These are phyloP conservation scores for Enteromius treurensis DNA, from an alignment of 2,797 vertebrate genomes.

Conservation along the genomic window DNA sequence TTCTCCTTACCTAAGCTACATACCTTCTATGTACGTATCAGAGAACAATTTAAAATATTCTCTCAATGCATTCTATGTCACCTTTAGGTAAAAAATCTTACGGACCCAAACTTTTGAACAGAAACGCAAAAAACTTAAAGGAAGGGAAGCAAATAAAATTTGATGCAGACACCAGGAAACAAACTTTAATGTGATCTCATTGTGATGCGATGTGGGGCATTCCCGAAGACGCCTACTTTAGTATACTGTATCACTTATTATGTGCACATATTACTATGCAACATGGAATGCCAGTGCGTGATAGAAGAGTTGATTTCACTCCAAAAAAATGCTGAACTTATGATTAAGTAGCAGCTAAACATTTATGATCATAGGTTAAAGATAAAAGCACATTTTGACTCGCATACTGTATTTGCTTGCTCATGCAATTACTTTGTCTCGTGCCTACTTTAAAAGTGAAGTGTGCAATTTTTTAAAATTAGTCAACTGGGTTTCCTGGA, in stretches of 20 bases:
- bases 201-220: neutral
- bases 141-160: neutral
- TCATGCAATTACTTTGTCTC: neutral
- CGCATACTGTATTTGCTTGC: neutral
- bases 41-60: too few species aligned
- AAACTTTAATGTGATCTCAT: neutral
- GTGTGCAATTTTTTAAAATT: neutral
- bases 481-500: neutral
- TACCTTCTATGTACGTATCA: too few species aligned
- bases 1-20: too few species aligned
- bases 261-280: neutral
- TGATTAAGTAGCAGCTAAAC: neutral
- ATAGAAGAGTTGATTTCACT: neutral
- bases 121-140: neutral
- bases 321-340: neutral
- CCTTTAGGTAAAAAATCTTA: neutral
- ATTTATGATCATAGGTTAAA: neutral
- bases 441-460: neutral
- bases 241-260: neutral
- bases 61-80: too few species aligned
- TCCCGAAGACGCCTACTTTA: neutral
- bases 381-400: neutral
- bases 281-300: neutral
- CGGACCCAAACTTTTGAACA: neutral
- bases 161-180: conserved; percentile 6